Evolutionary conservation across 2,888 invertebrate genomes (phyloP).

Genomic region (Aporophyla nigra): DNA sequence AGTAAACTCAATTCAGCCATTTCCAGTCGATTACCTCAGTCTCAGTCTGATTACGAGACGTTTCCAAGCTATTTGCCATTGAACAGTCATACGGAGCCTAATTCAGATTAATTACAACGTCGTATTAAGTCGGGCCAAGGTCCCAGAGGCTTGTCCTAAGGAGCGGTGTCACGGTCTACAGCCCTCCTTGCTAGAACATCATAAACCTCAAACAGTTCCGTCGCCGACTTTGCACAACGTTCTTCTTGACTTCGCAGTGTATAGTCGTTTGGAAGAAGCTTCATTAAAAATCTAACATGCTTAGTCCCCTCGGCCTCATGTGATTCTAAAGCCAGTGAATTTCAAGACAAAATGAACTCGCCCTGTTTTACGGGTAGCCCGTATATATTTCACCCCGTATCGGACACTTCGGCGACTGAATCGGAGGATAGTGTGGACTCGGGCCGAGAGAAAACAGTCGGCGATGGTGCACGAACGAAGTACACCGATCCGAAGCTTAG

Average conservation of each 20-base stretch:
- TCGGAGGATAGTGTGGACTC: slow-evolving; percentile 86
- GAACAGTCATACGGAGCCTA: slow-evolving; percentile 69
- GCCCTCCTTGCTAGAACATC: slow-evolving; percentile 75
- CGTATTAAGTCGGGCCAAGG: slow-evolving; percentile 83
- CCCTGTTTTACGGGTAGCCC: slow-evolving; percentile 85
- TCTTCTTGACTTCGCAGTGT: slow-evolving; percentile 77
- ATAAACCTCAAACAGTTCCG: slow-evolving; percentile 79
- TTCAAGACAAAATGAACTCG: slow-evolving; percentile 80
- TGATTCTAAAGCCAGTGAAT: slow-evolving; percentile 39
- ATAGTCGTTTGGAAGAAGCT: slow-evolving; percentile 70
- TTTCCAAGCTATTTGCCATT: slow-evolving; percentile 68
- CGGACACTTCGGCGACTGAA: slow-evolving; percentile 88
- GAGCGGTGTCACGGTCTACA: slow-evolving; percentile 82
- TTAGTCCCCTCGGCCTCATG: slow-evolving; percentile 11
- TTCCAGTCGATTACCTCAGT: slow-evolving; percentile 59
- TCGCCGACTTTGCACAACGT: slow-evolving; percentile 79
- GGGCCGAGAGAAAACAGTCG: slow-evolving; percentile 83
- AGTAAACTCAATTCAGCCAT: slow-evolving; percentile 36
- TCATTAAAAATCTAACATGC: slow-evolving; percentile 34
- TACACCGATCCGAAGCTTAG: slow-evolving; percentile 87
- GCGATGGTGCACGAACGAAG: slow-evolving; percentile 82
- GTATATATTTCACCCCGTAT: slow-evolving; percentile 87
- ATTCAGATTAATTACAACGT: slow-evolving; percentile 77
- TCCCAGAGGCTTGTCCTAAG: slow-evolving; percentile 80
- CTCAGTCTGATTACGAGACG: slow-evolving; percentile 64